Base-by-base conservation (phyloP, 2,888 invertebrate species). In the Hedya salicella region DNA sequence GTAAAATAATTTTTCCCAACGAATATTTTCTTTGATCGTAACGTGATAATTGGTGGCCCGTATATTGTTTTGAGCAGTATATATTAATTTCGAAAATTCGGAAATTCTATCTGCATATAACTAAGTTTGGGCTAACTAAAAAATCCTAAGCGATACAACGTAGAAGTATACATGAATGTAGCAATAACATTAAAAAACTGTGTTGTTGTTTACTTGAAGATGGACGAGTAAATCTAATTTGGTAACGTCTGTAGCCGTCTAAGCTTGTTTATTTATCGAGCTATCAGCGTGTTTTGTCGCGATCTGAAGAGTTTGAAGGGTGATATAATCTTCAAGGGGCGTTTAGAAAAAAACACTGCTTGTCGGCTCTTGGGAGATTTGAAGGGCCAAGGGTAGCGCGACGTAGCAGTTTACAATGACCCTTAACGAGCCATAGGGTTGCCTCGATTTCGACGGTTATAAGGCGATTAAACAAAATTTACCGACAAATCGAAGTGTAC, bases 321-420 rank as follows among this genome's bases (percentile, higher is more conserved):
- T 44, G 50, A 57, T 57, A 40, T 40, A 64, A 57, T 57, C 49
- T 57, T 57, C 17, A 50, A 57, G 57, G 39, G 30, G 30, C 49
- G 56, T 40, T 63, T 63, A 49, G 48, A 56, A 61, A 64, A 42
- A 64, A 64, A 64, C 64, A 64, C 57, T 64, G 64, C 64, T 56
- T 50, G 42, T 49, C 56, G 40, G 25, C 50, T 49, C 39, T n/a
- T 50, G 42, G 8, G 42, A 50, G 49, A 19, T 32, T 48, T 54
- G 30, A 49, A 56, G 63, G 36, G 48, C 54, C 30, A 16, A 14
- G 63, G 57, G 50, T 32, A 50, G 19, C 48, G 49, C 64, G 44
- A 64, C 64, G 57, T 57, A 57, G 64, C 64, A 57, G 49, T 64
- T 64, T 50, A 39, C 64, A 64, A 64, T 57, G 57, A 11, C 64